These are phyloP conservation scores for Aspidoscelis tigris DNA, from an alignment of 2,113 vertebrate species.

Conservation along the genomic window DNA sequence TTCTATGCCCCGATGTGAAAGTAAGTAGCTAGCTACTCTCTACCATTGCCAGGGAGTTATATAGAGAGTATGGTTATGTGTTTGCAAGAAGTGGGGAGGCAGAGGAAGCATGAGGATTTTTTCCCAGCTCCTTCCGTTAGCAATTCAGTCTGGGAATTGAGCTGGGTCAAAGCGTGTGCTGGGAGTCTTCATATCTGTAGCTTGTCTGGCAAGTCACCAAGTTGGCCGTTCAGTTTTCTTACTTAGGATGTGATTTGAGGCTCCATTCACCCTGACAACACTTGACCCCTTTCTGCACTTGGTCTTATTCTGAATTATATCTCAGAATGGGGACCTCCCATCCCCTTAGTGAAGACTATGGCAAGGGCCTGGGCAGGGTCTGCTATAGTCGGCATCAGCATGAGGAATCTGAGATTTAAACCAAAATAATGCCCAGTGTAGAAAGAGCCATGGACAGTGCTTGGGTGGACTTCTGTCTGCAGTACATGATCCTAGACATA, in stretches of 20 bases:
- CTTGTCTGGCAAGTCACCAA: neutral
- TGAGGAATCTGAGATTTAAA: too few relatives aligned
- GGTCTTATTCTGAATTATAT: neutral
- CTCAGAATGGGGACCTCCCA: too few relatives aligned
- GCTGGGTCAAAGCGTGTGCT: too few relatives aligned
- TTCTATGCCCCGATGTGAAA: conserved; percentile 77
- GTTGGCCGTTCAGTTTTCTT: too few relatives aligned
- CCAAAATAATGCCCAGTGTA: too few relatives aligned
- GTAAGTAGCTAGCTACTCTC: conserved; percentile 69
- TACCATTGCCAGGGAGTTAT: neutral
- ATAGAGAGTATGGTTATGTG: too few relatives aligned
- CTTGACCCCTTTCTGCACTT: neutral
- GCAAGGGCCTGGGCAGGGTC: too few relatives aligned
- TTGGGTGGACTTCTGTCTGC: neutral
- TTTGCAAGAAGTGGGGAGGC: neutral
- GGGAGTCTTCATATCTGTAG: neutral
- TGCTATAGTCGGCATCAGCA: too few relatives aligned
- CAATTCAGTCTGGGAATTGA: neutral
- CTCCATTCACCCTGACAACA: neutral
- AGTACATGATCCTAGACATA: too few relatives aligned
- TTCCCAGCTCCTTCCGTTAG: too few relatives aligned
- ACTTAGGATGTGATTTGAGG: neutral
- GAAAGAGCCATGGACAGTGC: neutral
- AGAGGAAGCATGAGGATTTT: neutral
- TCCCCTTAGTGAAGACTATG: too few relatives aligned